A percentile compares a stretch with the other conserved stretches of the same genome.
Evolutionary conservation across 2,113 vertebrate genomes (phyloP).

Genomic region (Channa argus): DNA sequence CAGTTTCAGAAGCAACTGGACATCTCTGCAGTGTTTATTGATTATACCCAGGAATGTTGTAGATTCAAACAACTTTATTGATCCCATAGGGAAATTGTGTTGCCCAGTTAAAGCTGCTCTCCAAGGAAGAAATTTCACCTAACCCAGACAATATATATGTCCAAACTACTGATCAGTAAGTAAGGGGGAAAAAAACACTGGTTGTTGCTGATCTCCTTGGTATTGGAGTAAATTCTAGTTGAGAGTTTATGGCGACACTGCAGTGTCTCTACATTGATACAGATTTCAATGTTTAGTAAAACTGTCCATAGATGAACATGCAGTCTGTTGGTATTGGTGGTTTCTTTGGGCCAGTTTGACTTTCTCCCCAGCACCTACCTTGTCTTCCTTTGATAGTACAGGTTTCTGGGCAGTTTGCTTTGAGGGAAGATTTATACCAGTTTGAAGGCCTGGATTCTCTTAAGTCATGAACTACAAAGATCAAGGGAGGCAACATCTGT

Average conservation of each 20-base stretch:
- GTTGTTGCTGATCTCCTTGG: constrained; percentile 51
- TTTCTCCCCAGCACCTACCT: no score
- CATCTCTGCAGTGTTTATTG: constrained; percentile 80
- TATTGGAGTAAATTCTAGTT: constrained; percentile 45
- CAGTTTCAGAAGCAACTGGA: constrained; percentile 78
- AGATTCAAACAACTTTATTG: no score
- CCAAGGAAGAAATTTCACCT: no score
- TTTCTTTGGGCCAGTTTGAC: not conserved
- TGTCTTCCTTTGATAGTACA: not conserved
- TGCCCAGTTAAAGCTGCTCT: no score
- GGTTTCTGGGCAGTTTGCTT: constrained; percentile 15
- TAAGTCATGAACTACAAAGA: constrained; percentile 27
- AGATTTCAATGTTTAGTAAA: constrained; percentile 10
- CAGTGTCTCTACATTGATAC: constrained; percentile 10
- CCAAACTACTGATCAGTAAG: no score
- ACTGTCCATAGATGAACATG: constrained; percentile 3
- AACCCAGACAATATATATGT: no score
- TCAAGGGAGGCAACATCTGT: constrained; percentile 38
- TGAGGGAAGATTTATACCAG: not conserved
- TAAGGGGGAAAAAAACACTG: no score
- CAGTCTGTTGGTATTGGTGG: not conserved
- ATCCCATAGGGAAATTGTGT: no score
- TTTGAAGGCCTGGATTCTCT: constrained; percentile 13
- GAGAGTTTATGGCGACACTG: constrained; percentile 24
- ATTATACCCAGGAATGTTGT: constrained; percentile 69